Evolutionary conservation across 53 echinoderm and acorn worm genomes (phyloP).

Genomic region (Actinopyga echinites): DNA sequence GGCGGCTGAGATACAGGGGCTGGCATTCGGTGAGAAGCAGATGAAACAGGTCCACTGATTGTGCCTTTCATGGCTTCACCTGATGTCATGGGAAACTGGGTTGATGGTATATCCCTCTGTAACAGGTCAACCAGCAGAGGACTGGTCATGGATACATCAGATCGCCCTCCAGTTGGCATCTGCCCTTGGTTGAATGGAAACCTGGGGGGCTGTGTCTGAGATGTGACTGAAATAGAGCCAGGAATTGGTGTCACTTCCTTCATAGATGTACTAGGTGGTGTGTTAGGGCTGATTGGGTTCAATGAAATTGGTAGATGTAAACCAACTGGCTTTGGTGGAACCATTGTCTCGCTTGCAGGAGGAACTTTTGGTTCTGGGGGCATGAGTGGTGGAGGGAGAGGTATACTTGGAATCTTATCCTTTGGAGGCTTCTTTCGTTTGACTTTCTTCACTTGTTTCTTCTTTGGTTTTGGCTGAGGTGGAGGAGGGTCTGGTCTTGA

Average conservation of each 20-base stretch:
- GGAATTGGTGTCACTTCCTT: conserved; percentile 15
- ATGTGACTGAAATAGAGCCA: background rate
- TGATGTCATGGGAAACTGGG: conserved; percentile 81
- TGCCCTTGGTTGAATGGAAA: conserved; percentile 37
- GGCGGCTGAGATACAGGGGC: conserved; percentile 45
- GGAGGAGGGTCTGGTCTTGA: conserved; percentile 36
- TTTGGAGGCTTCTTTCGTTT: conserved; percentile 59
- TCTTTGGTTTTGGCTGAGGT: conserved; percentile 18
- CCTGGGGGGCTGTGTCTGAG: background rate
- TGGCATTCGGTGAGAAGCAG: conserved; percentile 50
- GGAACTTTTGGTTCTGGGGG: conserved; percentile 67
- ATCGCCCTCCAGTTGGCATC: conserved; percentile 18
- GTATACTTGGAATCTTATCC: conserved; percentile 53
- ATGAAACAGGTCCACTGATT: conserved; percentile 9
- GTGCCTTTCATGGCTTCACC: conserved; percentile 43
- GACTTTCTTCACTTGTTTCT: conserved; percentile 66
- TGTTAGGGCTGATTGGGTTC: conserved; percentile 76
- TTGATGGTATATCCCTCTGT: conserved; percentile 89
- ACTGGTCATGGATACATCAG: conserved; percentile 80
- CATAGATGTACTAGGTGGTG: conserved; percentile 43
- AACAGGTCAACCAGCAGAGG: conserved; percentile 90
- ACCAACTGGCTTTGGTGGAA: conserved; percentile 62
- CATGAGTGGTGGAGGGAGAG: conserved; percentile 71
- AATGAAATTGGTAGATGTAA: conserved; percentile 70
- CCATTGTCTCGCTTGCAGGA: conserved; percentile 44